These are phyloP conservation scores for Casuarius casuarius DNA, from an alignment of 2,113 vertebrate species.

Conservation along the genomic window DNA sequence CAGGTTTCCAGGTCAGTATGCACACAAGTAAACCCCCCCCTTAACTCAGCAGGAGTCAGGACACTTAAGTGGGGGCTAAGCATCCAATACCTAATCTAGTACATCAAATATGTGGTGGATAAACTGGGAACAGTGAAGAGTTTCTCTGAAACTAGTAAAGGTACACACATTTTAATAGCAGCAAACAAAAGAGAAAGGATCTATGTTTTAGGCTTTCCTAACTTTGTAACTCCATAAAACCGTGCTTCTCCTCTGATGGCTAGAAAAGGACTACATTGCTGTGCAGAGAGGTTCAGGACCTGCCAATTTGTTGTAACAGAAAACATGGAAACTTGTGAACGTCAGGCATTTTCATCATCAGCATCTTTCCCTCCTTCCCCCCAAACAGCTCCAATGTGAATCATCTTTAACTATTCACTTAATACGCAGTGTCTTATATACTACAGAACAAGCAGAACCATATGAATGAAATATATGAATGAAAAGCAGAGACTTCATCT, in stretches of 20 bases:
- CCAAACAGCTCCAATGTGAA: neutral
- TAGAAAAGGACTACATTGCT: neutral
- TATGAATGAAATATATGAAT: too few relatives aligned
- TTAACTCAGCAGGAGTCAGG: neutral
- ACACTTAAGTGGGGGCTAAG: neutral
- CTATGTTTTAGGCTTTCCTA: neutral
- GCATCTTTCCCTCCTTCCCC: neutral
- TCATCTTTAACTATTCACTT: neutral
- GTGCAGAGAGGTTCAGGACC: neutral
- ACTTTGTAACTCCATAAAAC: neutral
- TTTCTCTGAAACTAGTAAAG: neutral
- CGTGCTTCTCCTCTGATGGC: neutral
- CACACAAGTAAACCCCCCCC: neutral
- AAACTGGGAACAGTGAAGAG: neutral
- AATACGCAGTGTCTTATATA: neutral
- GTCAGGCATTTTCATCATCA: neutral
- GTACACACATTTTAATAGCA: neutral
- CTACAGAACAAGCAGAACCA: neutral
- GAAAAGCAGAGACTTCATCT: neutral
- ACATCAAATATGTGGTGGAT: neutral
- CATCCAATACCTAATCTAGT: neutral
- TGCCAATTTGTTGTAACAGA: neutral
- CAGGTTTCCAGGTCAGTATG: neutral
- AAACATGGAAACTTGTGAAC: neutral
- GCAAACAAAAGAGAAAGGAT: rapidly evolving